Percentiles rank a stretch among this genome's conserved stretches.
Evolutionary conservation across 2,113 vertebrate species (phyloP).

Genomic region (Copsychus sechellarum): DNA sequence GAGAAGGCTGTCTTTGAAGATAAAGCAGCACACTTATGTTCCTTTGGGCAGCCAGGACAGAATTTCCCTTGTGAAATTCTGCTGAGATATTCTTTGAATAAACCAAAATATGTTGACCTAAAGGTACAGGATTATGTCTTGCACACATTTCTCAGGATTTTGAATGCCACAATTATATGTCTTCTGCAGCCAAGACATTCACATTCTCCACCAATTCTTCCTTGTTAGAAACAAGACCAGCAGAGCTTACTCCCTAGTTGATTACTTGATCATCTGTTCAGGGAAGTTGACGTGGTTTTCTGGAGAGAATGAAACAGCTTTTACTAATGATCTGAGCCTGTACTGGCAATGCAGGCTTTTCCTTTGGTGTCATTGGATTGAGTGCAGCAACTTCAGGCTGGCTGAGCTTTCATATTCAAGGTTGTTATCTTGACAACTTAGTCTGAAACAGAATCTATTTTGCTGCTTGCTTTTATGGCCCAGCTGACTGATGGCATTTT

Average conservation of each 20-base stretch:
- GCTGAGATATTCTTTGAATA: not conserved
- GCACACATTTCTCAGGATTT: not conserved
- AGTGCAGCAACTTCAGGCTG: not conserved
- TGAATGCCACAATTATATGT: not conserved
- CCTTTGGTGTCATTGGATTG: not conserved
- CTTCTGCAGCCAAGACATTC: not conserved
- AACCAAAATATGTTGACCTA: not conserved
- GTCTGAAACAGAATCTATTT: slow-evolving; percentile 39
- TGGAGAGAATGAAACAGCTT: not conserved
- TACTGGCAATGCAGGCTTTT: not conserved
- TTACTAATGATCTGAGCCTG: not conserved
- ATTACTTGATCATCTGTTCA: not conserved
- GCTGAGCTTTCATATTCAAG: not conserved
- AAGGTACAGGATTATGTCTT: not conserved
- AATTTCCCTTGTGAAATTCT: not conserved
- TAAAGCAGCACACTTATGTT: not conserved
- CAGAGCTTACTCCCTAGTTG: not conserved
- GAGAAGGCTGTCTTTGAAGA: not conserved
- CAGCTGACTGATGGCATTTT: slow-evolving; percentile 21
- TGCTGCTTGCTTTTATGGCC: slow-evolving; percentile 15
- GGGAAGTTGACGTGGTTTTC: not conserved
- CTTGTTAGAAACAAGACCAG: not conserved
- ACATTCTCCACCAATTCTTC: not conserved
- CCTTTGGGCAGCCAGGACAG: not conserved
- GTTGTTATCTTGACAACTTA: slow-evolving; percentile 33